Evolutionary conservation across 2,888 invertebrate genomes (phyloP).

Genomic region (Dioctria linearis): DNA sequence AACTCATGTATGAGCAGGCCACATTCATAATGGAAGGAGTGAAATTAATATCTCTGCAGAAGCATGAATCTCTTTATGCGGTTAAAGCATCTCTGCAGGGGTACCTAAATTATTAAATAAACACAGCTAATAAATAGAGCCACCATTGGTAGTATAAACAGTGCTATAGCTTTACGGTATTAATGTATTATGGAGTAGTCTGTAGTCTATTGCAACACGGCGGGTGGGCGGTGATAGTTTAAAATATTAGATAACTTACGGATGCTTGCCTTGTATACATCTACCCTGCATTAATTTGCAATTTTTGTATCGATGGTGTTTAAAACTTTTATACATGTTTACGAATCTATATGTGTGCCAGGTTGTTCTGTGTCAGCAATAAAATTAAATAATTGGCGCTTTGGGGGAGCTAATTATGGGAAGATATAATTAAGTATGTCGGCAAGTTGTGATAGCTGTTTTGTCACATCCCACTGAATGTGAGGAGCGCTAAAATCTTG

Average conservation of each 20-base stretch:
- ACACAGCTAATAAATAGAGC: conserved; percentile 56
- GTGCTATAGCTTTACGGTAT: background rate
- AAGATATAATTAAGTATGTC: conserved; percentile 45
- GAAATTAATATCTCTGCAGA: conserved; percentile 58
- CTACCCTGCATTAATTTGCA: conserved; percentile 19
- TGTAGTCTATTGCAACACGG: background rate
- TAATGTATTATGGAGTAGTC: background rate
- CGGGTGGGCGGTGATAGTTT: background rate
- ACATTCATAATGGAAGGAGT: background rate
- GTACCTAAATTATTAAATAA: conserved; percentile 59
- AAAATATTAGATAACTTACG: conserved; percentile 30
- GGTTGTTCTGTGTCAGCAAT: conserved; percentile 28
- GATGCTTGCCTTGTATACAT: background rate
- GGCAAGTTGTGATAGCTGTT: conserved; percentile 27
- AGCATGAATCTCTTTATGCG: conserved; percentile 58
- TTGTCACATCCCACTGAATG: conserved; percentile 31
- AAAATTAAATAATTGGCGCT: conserved; percentile 46
- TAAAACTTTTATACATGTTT: conserved; percentile 22
- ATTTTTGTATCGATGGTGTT: conserved; percentile 45
- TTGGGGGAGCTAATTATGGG: conserved; percentile 22
- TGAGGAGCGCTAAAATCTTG: background rate
- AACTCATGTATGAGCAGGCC: background rate
- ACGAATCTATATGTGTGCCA: conserved; percentile 13
- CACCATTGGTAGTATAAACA: background rate
- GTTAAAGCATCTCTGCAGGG: conserved; percentile 60